Percentiles rank a stretch among this genome's conserved stretches.
These are phyloP conservation scores for Mirza zaza DNA, from an alignment of 2,113 vertebrate species.

Conservation along the genomic window DNA sequence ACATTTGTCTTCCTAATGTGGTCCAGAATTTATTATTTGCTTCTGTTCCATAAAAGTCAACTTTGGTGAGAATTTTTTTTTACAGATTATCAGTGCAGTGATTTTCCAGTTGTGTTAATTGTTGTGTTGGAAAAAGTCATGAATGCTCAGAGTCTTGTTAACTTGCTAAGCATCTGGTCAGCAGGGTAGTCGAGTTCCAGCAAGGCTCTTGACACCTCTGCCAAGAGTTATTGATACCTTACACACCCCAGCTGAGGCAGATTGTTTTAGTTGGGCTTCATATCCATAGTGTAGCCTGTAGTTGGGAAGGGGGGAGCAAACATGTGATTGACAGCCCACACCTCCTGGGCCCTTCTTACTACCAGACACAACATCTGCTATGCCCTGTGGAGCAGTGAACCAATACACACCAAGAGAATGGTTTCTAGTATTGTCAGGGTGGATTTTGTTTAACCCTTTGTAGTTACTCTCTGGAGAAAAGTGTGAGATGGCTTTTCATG, in stretches of 20 bases:
- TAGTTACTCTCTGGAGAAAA: constrained; percentile 83
- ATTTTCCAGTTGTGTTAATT: constrained; percentile 87
- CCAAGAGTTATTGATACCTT: constrained; percentile 90
- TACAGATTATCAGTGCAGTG: constrained; percentile 70
- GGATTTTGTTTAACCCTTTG: constrained; percentile 89
- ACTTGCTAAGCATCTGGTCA: constrained; percentile 90
- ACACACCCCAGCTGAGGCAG: constrained; percentile 88
- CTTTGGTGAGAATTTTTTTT: constrained; percentile 52
- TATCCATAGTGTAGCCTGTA: constrained; percentile 87
- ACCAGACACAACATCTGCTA: constrained; percentile 92
- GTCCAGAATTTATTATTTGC: not conserved
- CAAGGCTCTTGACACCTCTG: constrained; percentile 88
- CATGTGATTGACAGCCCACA: constrained; percentile 89
- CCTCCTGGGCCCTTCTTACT: constrained; percentile 91
- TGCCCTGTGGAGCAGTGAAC: constrained; percentile 91
- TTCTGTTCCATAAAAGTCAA: constrained; percentile 16
- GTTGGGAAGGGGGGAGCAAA: constrained; percentile 76
- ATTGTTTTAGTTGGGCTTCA: constrained; percentile 88
- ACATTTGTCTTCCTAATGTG: not conserved
- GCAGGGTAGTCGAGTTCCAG: constrained; percentile 88
- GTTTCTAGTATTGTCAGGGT: constrained; percentile 87
- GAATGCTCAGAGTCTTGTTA: constrained; percentile 84
- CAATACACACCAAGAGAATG: constrained; percentile 86
- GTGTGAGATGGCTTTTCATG: constrained; percentile 66
- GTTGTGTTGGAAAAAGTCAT: constrained; percentile 80